Evolutionary conservation across 2,888 invertebrate genomes (phyloP), one percentile per base, ranked within the genome.

Genomic region (Epiblema foenella): DNA sequence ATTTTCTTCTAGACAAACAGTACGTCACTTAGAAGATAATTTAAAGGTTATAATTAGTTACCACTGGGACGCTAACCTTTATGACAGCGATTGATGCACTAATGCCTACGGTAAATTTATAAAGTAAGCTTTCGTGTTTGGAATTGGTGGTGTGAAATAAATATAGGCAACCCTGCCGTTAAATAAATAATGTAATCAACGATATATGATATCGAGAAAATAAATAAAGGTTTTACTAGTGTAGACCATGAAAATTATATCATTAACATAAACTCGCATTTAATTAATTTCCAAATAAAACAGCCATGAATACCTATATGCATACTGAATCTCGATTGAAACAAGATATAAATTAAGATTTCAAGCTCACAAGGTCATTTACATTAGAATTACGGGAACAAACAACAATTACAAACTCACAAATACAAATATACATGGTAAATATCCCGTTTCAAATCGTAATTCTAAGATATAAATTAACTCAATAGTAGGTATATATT

Each of bases 381-480:
- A n/a, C n/a, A n/a, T n/a, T n/a, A n/a, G n/a, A n/a, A n/a, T n/a
- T n/a, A n/a, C n/a, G n/a, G n/a, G n/a, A n/a, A n/a, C n/a, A n/a
- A n/a, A n/a, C n/a, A n/a, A n/a, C n/a, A n/a, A n/a, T n/a, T n/a
- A n/a, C n/a, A n/a, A n/a, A n/a, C n/a, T n/a, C n/a, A n/a, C n/a
- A n/a, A n/a, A n/a, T n/a, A n/a, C n/a, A n/a, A n/a, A n/a, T n/a
- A n/a, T n/a, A n/a, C n/a, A n/a, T n/a, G n/a, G n/a, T n/a, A n/a
- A n/a, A n/a, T n/a, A n/a, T n/a, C n/a, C n/a, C n/a, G n/a, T n/a
- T n/a, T n/a, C n/a, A n/a, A n/a, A n/a, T n/a, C n/a, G n/a, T n/a
- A n/a, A n/a, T n/a, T n/a, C n/a, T n/a, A n/a, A 39, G n/a, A 64
- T n/a, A 39, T 54, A 64, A 54, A 64, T 64, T 20, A 24, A 64